A percentile compares a stretch with the other conserved stretches of the same genome.
phyloP scores from a whole-genome alignment of 2,888 invertebrate species.

The Eristalis pertinax region DNA sequence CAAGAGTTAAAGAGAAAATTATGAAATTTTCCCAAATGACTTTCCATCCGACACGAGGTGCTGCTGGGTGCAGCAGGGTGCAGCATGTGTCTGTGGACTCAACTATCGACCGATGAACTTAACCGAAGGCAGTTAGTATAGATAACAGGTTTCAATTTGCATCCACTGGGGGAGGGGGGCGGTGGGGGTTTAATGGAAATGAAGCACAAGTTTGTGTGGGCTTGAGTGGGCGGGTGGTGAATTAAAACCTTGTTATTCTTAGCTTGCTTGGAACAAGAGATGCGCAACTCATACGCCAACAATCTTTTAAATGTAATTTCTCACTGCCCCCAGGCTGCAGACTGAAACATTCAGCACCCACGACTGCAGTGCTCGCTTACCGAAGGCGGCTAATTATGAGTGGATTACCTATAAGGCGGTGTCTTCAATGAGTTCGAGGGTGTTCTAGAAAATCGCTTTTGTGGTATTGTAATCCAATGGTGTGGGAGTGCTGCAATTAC shows the following conservation, averaged over 20 bases:
- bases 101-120: constrained; percentile 39
- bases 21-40: background rate
- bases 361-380: too few species aligned
- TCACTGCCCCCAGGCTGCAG: background rate
- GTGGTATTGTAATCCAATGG: too few species aligned
- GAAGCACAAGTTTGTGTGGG: background rate
- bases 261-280: background rate
- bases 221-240: background rate
- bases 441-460: too few species aligned
- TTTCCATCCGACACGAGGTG: too few species aligned
- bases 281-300: background rate
- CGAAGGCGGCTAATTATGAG: too few species aligned
- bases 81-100: background rate
- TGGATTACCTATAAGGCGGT: too few species aligned
- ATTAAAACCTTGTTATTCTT: background rate
- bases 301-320: background rate
- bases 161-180: too few species aligned
- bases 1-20: constrained; percentile 17
- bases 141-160: constrained; percentile 9
- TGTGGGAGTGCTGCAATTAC: too few species aligned
- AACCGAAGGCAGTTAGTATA: background rate
- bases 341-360: too few species aligned
- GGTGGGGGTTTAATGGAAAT: background rate
- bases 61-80: constrained; percentile 1
- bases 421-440: too few species aligned